Conservation (phyloP, 2,888 invertebrate genomes). For the Euzophera pinguis region DNA sequence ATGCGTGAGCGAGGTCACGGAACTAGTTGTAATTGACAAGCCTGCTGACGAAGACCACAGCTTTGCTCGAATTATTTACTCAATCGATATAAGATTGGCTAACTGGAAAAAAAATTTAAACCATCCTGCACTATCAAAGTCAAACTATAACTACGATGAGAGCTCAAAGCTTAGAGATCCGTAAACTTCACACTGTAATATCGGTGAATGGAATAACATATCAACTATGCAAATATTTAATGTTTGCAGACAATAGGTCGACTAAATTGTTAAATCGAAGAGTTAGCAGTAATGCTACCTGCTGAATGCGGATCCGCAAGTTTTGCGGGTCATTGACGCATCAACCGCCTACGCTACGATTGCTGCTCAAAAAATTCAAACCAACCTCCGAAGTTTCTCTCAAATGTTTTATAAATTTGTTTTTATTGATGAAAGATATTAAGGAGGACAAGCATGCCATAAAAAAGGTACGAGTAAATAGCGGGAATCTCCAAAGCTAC, state of each 20-base stretch:
- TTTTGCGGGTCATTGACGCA: slow-evolving; percentile 78
- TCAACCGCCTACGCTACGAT: slow-evolving; percentile 66
- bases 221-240: slow-evolving; percentile 25
- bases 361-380: slow-evolving; percentile 52
- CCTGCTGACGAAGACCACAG: slow-evolving; percentile 65
- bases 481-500: slow-evolving; percentile 23
- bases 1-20: slow-evolving; percentile 80
- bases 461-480: slow-evolving; percentile 27
- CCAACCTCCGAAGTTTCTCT: slow-evolving; percentile 28
- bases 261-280: slow-evolving; percentile 40
- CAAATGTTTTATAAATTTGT: slow-evolving; percentile 21
- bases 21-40: slow-evolving; percentile 79
- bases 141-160: neutral
- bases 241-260: slow-evolving; percentile 39
- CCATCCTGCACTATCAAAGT: no score
- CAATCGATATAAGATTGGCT: slow-evolving; percentile 20
- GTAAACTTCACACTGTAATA: neutral
- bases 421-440: slow-evolving; percentile 28
- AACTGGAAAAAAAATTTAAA: neutral
- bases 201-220: slow-evolving; percentile 15
- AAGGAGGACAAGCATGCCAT: slow-evolving; percentile 38
- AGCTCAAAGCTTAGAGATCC: neutral
- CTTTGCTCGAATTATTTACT: slow-evolving; percentile 56
- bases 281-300: slow-evolving; percentile 48
- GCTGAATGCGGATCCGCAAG: slow-evolving; percentile 75